phyloP scores from a whole-genome alignment of 2,797 vertebrate species.

The Geotrypetes seraphini region DNA sequence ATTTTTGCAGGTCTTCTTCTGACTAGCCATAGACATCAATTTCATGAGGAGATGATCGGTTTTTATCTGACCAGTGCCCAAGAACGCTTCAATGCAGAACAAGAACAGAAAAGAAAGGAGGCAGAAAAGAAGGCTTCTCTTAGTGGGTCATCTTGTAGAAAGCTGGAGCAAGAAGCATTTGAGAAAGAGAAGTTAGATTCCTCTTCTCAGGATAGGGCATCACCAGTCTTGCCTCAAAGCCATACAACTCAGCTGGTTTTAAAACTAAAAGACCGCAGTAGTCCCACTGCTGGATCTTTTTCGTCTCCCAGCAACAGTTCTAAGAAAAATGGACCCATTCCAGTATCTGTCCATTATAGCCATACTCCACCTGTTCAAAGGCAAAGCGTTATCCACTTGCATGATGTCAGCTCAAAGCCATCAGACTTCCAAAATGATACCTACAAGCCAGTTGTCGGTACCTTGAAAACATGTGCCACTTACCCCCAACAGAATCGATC shows the following conservation, averaged over 20 bases:
- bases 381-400: slow-evolving; percentile 92
- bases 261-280: slow-evolving; percentile 78
- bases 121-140: slow-evolving; percentile 55
- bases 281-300: slow-evolving; percentile 68
- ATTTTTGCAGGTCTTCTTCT: slow-evolving; percentile 93
- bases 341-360: slow-evolving; percentile 85
- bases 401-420: slow-evolving; percentile 77
- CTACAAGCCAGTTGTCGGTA: slow-evolving; percentile 79
- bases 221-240: slow-evolving; percentile 76
- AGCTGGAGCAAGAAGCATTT: slow-evolving; percentile 66
- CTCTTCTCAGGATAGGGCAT: slow-evolving; percentile 78
- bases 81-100: slow-evolving; percentile 93
- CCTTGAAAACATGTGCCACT: slow-evolving; percentile 89
- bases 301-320: slow-evolving; percentile 73
- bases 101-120: slow-evolving; percentile 82
- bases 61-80: slow-evolving; percentile 93
- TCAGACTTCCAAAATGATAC: slow-evolving; percentile 79
- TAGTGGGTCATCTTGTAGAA: slow-evolving; percentile 42
- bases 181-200: slow-evolving; percentile 71
- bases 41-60: slow-evolving; percentile 97
- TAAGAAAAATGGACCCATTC: slow-evolving; percentile 62
- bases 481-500: slow-evolving; percentile 96
- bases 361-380: slow-evolving; percentile 86
- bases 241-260: slow-evolving; percentile 69
- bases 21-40: slow-evolving; percentile 95